These are phyloP conservation scores for Arctia plantaginis DNA, from an alignment of 2,888 invertebrate species.

Conservation along the genomic window DNA sequence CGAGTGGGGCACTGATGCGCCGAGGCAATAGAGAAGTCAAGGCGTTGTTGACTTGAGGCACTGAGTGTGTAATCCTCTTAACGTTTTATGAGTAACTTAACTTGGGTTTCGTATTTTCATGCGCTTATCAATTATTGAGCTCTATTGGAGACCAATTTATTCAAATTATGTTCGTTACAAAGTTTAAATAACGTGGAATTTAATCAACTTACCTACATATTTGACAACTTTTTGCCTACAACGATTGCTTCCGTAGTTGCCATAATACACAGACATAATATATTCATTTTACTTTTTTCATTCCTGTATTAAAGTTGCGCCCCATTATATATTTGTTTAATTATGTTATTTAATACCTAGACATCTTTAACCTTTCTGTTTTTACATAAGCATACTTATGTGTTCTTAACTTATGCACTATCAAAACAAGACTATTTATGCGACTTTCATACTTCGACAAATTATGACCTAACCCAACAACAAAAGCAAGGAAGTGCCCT, in stretches of 20 bases:
- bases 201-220: neutral
- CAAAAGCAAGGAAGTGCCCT: conserved; percentile 20
- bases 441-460: conserved; percentile 25
- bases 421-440: conserved; percentile 11
- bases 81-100: conserved; percentile 36
- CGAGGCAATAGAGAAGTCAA: conserved; percentile 26
- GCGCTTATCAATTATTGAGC: neutral
- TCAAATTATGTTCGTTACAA: neutral
- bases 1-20: conserved; percentile 49
- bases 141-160: neutral
- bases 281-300: too few species aligned
- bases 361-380: neutral
- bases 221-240: neutral
- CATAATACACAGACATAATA: neutral
- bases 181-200: neutral
- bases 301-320: too few species aligned
- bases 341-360: neutral
- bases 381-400: neutral
- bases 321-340: neutral
- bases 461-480: conserved; percentile 12
- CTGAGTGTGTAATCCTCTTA: conserved; percentile 49
- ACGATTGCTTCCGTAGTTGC: neutral
- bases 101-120: conserved; percentile 3
- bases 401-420: neutral
- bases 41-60: conserved; percentile 44